Percentiles rank a stretch among this genome's conserved stretches.
Conservation (phyloP, 2,888 invertebrate species). For the Dryocosmus kuriphilus region DNA sequence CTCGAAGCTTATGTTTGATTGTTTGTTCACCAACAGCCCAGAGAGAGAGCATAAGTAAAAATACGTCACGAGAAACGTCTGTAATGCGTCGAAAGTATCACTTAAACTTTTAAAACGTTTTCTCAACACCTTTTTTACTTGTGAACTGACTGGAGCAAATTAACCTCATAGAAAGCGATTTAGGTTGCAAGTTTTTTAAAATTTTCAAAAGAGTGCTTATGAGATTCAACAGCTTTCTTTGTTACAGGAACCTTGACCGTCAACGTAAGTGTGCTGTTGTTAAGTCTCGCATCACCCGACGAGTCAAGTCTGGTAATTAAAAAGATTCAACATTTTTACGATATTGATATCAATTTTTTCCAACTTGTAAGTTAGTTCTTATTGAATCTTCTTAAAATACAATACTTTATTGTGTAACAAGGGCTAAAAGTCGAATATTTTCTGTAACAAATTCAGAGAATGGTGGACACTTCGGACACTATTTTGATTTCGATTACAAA, state of each 20-base stretch:
- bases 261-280: slow-evolving; percentile 94
- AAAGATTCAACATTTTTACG: background rate
- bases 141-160: slow-evolving; percentile 18
- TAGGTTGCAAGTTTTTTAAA: slow-evolving; percentile 22
- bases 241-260: slow-evolving; percentile 93
- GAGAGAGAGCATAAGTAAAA: slow-evolving; percentile 29
- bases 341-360: background rate
- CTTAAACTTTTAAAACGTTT: slow-evolving; percentile 1
- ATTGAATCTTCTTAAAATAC: too few relatives aligned
- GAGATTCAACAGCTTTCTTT: slow-evolving; percentile 65
- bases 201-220: background rate
- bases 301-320: slow-evolving; percentile 95
- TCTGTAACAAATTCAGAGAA: too few relatives aligned
- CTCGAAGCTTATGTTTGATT: slow-evolving; percentile 24
- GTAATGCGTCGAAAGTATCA: background rate
- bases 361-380: background rate
- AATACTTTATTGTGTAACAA: too few relatives aligned
- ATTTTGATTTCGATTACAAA: too few relatives aligned
- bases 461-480: too few relatives aligned
- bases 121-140: slow-evolving; percentile 13
- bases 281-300: slow-evolving; percentile 96
- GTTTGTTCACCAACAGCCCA: slow-evolving; percentile 10
- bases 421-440: too few relatives aligned
- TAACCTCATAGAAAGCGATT: slow-evolving; percentile 14
- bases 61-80: slow-evolving; percentile 1